Evolutionary conservation across 2,113 vertebrate genomes (phyloP), one percentile per base, ranked within the genome.

Genomic region (Willisornis vidua): DNA sequence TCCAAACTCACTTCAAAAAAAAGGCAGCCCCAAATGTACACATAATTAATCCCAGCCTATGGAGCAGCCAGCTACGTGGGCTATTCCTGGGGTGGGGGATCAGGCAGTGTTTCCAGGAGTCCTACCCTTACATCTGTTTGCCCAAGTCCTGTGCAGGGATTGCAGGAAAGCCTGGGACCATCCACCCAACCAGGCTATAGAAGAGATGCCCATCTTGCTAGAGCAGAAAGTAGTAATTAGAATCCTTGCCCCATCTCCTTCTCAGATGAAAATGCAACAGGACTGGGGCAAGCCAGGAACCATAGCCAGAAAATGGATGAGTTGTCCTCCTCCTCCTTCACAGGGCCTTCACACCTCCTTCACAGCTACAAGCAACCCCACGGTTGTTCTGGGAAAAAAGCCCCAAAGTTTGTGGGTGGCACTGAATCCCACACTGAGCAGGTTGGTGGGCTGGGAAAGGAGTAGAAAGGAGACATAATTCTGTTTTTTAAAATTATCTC

Each of bases 31-130:
- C 66, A 43, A 91, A 81, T 24, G 80, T 9, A 57, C 20, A 85
- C 9, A 6, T 93, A 92, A 95, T 96, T 46, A 90, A 61, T 92
- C 79, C 91, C 90, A 97, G 94, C 85, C 92, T 55, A 66, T 1
- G 6, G 25, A 95, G 87, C 88, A 92, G 87, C 12, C 84, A 85
- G 83, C 41, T 63, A 85, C 16, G 33, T 76, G 82, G 85, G 85
- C 85, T 83, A 37, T 70, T 57, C 41, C 85, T 65, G 76, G 80
- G 87, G 45, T 23, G 9, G 88, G 80, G 85, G 87, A 82, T 72
- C 79, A 87, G 86, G 46, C 18, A 2, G 46, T 1, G 9, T 35
- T 93, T 91, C 51, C 91, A 93, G 74, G 28, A 88, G 75, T 24
- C 15, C 57, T 25, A 3, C 49, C 31, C 66, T 79, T 7, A 26